A percentile compares a stretch with the other conserved stretches of the same genome.
Conservation (phyloP, 2,797 vertebrate species). For the Erethizon dorsatum region DNA sequence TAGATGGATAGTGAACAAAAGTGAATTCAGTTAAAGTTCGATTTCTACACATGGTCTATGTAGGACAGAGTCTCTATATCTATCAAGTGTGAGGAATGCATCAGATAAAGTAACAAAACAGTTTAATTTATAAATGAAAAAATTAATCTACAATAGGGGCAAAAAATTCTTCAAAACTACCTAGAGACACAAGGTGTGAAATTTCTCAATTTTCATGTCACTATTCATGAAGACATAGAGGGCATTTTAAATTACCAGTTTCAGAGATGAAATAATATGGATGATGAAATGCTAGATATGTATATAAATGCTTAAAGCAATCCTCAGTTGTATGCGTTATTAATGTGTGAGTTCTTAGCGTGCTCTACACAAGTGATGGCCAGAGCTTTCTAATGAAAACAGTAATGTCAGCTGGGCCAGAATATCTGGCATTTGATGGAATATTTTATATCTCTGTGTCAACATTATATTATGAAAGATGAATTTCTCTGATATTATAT, state of each 20-base stretch:
- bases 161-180: neutral
- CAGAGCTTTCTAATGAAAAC: neutral
- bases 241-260: neutral
- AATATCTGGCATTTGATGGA: neutral
- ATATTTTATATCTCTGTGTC: neutral
- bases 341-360: neutral
- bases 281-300: neutral
- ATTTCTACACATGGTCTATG: neutral
- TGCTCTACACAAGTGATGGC: neutral
- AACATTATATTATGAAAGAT: neutral
- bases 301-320: neutral
- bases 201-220: neutral
- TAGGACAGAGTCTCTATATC: neutral
- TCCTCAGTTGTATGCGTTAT: no score
- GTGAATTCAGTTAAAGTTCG: neutral
- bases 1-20: neutral
- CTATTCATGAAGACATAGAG: neutral
- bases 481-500: neutral
- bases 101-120: neutral
- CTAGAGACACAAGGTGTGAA: neutral
- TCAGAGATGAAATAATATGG: neutral
- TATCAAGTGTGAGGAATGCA: neutral
- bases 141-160: neutral
- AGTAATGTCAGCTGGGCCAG: neutral
- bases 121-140: neutral